These are phyloP conservation scores for Nemotelus pantherinus DNA, from an alignment of 2,888 invertebrate genomes.

Conservation along the genomic window DNA sequence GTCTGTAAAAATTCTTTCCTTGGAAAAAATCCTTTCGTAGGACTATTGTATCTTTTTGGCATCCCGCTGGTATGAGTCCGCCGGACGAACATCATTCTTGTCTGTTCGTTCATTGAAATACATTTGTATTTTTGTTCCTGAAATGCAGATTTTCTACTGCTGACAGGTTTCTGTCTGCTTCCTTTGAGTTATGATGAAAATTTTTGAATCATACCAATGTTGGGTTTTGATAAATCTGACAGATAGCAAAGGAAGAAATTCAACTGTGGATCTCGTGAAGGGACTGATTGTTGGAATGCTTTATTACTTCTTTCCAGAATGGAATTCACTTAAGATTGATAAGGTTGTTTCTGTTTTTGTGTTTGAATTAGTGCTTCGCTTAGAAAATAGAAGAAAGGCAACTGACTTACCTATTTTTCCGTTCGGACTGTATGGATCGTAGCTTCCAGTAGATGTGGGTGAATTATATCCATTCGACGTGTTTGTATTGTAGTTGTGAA, in stretches of 20 bases:
- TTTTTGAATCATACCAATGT: not conserved
- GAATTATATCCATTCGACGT: slow-evolving; percentile 81
- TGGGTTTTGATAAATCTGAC: not conserved
- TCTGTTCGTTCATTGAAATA: not conserved
- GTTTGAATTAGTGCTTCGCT: no score
- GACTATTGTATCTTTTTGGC: no score
- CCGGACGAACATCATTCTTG: not conserved
- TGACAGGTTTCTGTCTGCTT: slow-evolving; percentile 29
- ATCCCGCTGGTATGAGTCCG: slow-evolving; percentile 10
- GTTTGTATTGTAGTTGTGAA: slow-evolving; percentile 62
- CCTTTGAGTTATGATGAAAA: slow-evolving; percentile 2
- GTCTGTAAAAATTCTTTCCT: no score
- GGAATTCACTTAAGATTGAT: no score
- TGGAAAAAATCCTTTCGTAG: no score
- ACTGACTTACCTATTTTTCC: slow-evolving; percentile 82
- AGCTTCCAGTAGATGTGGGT: slow-evolving; percentile 87
- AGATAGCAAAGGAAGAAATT: not conserved
- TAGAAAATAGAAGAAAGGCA: no score
- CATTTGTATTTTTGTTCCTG: not conserved
- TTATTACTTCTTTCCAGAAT: no score
- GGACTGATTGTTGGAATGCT: not conserved
- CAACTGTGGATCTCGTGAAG: not conserved
- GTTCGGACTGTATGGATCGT: slow-evolving; percentile 89
- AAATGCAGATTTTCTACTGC: slow-evolving; percentile 14
- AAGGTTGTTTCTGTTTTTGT: no score